Base-by-base conservation (phyloP, 2,113 vertebrate species). In the Scopus umbretta region DNA sequence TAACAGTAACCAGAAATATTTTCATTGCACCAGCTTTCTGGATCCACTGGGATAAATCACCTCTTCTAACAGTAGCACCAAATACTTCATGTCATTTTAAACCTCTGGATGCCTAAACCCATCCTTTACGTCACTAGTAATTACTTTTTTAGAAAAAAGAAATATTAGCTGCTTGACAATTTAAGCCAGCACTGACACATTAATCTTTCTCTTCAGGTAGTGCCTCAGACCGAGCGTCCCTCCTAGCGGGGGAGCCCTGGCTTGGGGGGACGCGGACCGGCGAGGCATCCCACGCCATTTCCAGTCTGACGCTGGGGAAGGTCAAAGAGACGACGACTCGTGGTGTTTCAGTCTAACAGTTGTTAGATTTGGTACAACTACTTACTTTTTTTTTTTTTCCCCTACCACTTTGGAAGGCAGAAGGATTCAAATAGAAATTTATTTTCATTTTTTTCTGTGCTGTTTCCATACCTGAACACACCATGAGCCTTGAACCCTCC, bases 81-180 rank as follows among this genome's bases (percentile, higher is more conserved):
- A 97, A 98, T 96, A 97, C 88, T 93, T 97, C 90, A 95, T 70
- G 86, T 93, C 96, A 95, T 91, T 93, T 97, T 92, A 97, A 97
- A 97, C 95, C 66, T 94, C 75, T 78, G 59, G 94, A 96, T 93
- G 81, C 63, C 80, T 86, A 71, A 90, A 74, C 74, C 50, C 92
- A 95, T 96, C 95, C 73, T 97, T 96, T 95, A 96, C 78, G 88
- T 83, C 75, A 91, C 81, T 29, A 75, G 90, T 96, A 98, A 98
- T 97, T 97, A 96, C 88, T 90, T 96, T 97, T 96, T 83, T 86
- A 75, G 43, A 49, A 87, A 94, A 82, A 56, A 88, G 86, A 97
- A 97, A 94, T 93, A 97, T 93, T 96, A 94, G 59, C 55, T 92
- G 80, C 59, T 91, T 93, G 79, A 96, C 87, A 90, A 70, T 74